A percentile compares a stretch with the other conserved stretches of the same genome.
These are phyloP conservation scores for Conus betulinus DNA, from an alignment of 1,140 invertebrate species.

Conservation along the genomic window DNA sequence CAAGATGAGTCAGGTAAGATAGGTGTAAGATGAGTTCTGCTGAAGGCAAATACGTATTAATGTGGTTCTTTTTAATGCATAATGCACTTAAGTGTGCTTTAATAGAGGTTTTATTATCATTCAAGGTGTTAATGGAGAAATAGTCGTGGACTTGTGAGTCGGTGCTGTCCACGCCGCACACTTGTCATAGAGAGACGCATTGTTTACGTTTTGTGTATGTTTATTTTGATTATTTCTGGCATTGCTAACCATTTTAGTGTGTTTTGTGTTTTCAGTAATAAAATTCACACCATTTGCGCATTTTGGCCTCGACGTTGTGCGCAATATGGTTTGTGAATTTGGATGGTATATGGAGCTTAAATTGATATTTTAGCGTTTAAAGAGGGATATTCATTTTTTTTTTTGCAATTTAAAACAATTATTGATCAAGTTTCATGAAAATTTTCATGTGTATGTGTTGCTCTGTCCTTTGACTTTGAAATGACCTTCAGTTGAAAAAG, in stretches of 20 bases:
- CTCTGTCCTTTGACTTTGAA: slow-evolving; percentile 43
- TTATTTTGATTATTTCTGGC: background rate
- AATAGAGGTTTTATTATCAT: background rate
- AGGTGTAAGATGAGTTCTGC: background rate
- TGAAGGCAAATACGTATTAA: background rate
- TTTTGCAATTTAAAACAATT: slow-evolving; percentile 9
- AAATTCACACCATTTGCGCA: background rate
- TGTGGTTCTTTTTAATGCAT: background rate
- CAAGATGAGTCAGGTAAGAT: slow-evolving; percentile 54
- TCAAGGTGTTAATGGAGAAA: background rate
- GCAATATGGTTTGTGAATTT: slow-evolving; percentile 14
- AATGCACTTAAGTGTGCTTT: background rate
- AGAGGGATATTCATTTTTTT: slow-evolving; percentile 19
- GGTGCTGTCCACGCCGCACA: too few relatives aligned
- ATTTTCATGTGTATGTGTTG: slow-evolving; percentile 8
- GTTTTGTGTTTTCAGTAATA: background rate
- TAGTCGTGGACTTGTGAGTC: background rate
- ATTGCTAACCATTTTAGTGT: background rate
- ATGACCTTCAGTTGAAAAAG: slow-evolving; percentile 44
- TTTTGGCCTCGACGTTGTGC: background rate
- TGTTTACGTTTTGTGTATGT: background rate
- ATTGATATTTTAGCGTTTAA: slow-evolving; percentile 7
- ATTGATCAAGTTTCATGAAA: slow-evolving; percentile 15
- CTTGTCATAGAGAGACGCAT: background rate
- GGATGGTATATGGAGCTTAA: background rate